A percentile compares a stretch with the other conserved stretches of the same genome.
Conservation (phyloP, 1,140 invertebrate genomes). For the Drosophila virilis region DNA sequence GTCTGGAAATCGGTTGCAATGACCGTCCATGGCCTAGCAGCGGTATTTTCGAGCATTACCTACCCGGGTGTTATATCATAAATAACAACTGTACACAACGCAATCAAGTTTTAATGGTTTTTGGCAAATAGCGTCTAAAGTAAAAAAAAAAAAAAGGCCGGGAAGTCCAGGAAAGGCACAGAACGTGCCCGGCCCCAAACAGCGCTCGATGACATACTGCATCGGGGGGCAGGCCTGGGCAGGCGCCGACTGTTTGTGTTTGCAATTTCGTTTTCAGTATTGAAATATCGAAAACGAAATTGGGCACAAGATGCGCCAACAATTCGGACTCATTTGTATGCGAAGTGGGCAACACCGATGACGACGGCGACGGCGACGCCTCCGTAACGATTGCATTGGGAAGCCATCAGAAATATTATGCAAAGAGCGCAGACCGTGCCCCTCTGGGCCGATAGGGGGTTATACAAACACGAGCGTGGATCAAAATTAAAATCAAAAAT, state of each 20-base stretch:
- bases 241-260: conserved; percentile 36
- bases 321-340: conserved; percentile 66
- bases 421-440: conserved; percentile 45
- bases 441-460: conserved; percentile 21
- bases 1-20: conserved; percentile 45
- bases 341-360: conserved; percentile 22
- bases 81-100: conserved; percentile 56
- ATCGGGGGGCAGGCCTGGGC: background rate
- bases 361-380: conserved; percentile 16
- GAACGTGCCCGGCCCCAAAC: conserved; percentile 37
- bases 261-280: conserved; percentile 74
- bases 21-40: conserved; percentile 62
- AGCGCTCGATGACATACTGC: conserved; percentile 5
- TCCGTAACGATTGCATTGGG: conserved; percentile 55
- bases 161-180: conserved; percentile 66
- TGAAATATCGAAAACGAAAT: conserved; percentile 62
- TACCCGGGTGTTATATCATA: conserved; percentile 66
- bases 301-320: conserved; percentile 53
- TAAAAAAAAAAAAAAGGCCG: conserved; percentile 51
- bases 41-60: conserved; percentile 1
- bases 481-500: conserved; percentile 11
- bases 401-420: conserved; percentile 77
- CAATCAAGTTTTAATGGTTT: conserved; percentile 56
- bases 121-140: conserved; percentile 61
- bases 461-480: conserved; percentile 44